Base-by-base conservation (phyloP, 2,113 vertebrate genomes). In the Podilymbus podiceps region DNA sequence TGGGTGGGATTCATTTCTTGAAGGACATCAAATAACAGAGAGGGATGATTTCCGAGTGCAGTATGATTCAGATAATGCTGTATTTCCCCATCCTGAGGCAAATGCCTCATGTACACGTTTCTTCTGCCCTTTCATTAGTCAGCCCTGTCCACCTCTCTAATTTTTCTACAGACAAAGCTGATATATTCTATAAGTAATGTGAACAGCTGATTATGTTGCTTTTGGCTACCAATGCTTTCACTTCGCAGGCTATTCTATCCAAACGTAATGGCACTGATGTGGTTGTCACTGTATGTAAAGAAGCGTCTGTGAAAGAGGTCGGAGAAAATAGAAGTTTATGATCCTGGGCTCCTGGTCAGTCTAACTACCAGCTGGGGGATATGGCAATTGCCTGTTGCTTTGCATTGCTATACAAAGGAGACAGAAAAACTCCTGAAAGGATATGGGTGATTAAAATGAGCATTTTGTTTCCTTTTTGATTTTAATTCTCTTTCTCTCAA, bases 21-120 rank as follows among this genome's bases (percentile, higher is more conserved):
- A 85, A 95, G 96, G 91, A 78, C 85, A 94, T 78, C 91, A 80
- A 72, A 87, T 73, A 80, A 67, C 78, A 90, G 44, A 63, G 55
- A 69, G 38, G 35, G 60, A 66, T 85, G 84, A 80, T 82, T 86
- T 95, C 92, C 4, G 6, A 66, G 44, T 52, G 49, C 27, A 49
- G 46, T 53, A 38, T 88, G 66, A 44, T 44, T 92, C 82, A 83
- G 81, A 44, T 81, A 97, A 95, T 85, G 56, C 56, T 85, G 58
- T 50, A 25, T 40, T 89, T 96, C 59, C 47, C 75, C 59, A 94
- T 74, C 80, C 91, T 69, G 84, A 71, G 72, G 81, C 72, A 95
- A 96, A 88, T 62, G 58, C 80, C 95, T 93, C 1, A 1, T 44
- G 35, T 81, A 87, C 50, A 40, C 52, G 8, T 58, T 11, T 14